phyloP scores from a whole-genome alignment of 1,140 invertebrate genomes.

The Megathymus violae region DNA sequence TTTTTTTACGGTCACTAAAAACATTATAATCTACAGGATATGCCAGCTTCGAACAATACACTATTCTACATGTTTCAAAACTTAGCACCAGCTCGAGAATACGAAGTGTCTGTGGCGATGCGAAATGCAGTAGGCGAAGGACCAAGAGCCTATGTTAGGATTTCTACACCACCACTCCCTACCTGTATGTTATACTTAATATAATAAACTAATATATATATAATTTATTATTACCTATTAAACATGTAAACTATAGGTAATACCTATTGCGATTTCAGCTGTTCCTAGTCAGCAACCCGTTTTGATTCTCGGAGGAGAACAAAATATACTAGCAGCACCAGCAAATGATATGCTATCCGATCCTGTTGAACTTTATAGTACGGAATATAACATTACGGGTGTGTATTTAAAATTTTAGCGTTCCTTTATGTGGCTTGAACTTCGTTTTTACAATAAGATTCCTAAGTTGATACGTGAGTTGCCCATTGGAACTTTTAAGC shows the following conservation, averaged over 20 bases:
- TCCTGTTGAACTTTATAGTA: conserved; percentile 82
- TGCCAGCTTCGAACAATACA: conserved; percentile 87
- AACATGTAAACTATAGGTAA: too few relatives aligned
- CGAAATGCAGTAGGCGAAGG: conserved; percentile 92
- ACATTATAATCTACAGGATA: conserved; percentile 87
- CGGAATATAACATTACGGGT: conserved; percentile 70
- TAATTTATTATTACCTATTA: too few relatives aligned
- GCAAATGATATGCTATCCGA: conserved; percentile 87
- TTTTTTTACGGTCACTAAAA: conserved; percentile 25
- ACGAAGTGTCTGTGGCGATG: conserved; percentile 91
- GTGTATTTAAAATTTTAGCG: conserved; percentile 18
- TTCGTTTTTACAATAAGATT: too few relatives aligned
- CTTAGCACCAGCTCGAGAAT: conserved; percentile 89
- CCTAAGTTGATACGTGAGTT: too few relatives aligned
- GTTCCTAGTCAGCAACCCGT: conserved; percentile 85
- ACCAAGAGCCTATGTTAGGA: conserved; percentile 85
- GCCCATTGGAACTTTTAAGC: too few relatives aligned
- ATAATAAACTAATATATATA: too few relatives aligned
- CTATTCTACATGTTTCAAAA: conserved; percentile 91
- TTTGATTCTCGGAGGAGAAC: conserved; percentile 88
- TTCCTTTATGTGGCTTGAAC: too few relatives aligned
- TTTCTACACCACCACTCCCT: conserved; percentile 87
- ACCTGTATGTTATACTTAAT: conserved; percentile 84
- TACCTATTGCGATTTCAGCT: too few relatives aligned
- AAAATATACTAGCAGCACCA: conserved; percentile 88